Conservation (phyloP, 2,797 vertebrate species). For the Pelodytes ibericus region DNA sequence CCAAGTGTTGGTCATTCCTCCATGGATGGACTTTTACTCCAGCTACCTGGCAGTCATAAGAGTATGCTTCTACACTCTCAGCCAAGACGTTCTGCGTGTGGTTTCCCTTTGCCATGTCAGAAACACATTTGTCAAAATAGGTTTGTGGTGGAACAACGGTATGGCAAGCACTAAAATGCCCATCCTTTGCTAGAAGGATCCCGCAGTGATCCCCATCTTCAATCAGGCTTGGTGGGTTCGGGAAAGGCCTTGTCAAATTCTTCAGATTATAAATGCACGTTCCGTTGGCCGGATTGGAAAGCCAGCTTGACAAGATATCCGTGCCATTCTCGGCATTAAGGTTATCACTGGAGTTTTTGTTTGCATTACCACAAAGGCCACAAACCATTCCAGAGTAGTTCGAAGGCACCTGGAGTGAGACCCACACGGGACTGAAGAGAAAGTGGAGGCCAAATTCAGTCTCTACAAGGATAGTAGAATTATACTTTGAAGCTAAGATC, state of each 20-base stretch:
- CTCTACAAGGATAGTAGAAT: not conserved
- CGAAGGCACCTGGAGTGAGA: not conserved
- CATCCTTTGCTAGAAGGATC: conserved; percentile 69
- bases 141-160: not conserved
- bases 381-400: not conserved
- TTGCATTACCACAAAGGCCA: conserved; percentile 28
- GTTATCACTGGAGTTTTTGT: not conserved
- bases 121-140: conserved; percentile 8
- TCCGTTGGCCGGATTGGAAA: not conserved
- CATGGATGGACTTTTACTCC: not conserved
- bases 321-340: not conserved
- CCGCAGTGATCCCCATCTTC: conserved; percentile 65
- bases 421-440: not conserved
- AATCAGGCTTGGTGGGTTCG: fast-evolving
- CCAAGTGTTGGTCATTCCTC: not conserved
- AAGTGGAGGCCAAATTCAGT: conserved; percentile 5
- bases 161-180: conserved; percentile 73
- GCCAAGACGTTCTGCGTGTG: not conserved
- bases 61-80: not conserved
- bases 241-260: not conserved
- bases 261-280: not conserved
- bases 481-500: not conserved
- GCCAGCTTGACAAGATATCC: not conserved
- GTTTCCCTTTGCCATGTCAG: no score
- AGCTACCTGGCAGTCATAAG: not conserved